These are phyloP conservation scores for Jordanella pulchra DNA, from an alignment of 2,797 vertebrate species.

Conservation along the genomic window DNA sequence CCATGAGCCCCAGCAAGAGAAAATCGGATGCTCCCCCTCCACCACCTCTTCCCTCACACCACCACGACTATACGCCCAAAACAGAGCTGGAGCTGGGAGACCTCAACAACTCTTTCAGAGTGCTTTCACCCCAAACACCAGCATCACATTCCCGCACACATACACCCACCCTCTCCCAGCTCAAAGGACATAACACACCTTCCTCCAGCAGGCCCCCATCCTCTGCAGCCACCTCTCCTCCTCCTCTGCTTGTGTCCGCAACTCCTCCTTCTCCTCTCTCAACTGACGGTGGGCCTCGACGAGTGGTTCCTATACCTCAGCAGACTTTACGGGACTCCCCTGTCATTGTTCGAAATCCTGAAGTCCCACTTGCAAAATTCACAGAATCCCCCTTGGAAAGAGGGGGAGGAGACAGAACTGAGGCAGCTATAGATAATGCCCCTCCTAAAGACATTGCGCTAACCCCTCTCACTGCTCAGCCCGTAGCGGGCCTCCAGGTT, in stretches of 20 bases:
- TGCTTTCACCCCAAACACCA: slow-evolving; percentile 83
- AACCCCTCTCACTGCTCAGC: slow-evolving; percentile 63
- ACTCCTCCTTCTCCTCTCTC: slow-evolving; percentile 85
- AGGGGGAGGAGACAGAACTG: slow-evolving; percentile 56
- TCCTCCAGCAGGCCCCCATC: slow-evolving; percentile 75
- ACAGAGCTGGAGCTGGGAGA: slow-evolving; percentile 75
- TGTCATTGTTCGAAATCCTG: slow-evolving; percentile 90
- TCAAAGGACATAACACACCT: slow-evolving; percentile 64
- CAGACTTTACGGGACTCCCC: slow-evolving; percentile 87
- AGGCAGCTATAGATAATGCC: slow-evolving; percentile 45
- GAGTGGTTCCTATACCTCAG: slow-evolving; percentile 82
- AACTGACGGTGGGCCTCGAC: slow-evolving; percentile 82
- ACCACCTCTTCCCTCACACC: slow-evolving; percentile 75
- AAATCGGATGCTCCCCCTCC: slow-evolving; percentile 83
- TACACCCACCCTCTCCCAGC: slow-evolving; percentile 75
- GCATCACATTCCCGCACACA: slow-evolving; percentile 71
- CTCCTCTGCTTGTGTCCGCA: slow-evolving; percentile 82
- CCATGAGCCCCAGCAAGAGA: slow-evolving; percentile 89
- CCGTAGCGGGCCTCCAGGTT: slow-evolving; percentile 77
- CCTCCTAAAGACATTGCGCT: slow-evolving; percentile 62
- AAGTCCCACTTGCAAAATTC: slow-evolving; percentile 85
- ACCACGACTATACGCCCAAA: slow-evolving; percentile 86
- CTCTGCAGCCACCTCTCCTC: slow-evolving; percentile 81
- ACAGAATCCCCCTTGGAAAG: slow-evolving; percentile 75
- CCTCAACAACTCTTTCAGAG: slow-evolving; percentile 79